Evolutionary conservation across 2,113 vertebrate genomes (phyloP).

Genomic region (Oryzias melastigma): DNA sequence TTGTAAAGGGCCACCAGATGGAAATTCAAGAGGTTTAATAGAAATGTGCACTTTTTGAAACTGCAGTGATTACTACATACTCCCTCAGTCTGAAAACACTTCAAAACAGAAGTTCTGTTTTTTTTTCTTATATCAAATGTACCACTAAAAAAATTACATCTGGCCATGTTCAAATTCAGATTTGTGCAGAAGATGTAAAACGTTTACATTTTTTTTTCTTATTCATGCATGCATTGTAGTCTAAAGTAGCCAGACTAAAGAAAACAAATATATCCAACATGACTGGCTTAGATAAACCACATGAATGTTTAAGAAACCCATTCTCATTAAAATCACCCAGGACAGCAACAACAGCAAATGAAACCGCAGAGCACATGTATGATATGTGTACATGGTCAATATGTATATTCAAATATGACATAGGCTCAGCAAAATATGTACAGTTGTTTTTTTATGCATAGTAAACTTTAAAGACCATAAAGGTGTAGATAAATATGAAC

Average conservation of each 20-base stretch:
- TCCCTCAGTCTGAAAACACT: not conserved
- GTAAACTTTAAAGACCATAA: constrained; percentile 74
- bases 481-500: constrained; percentile 81
- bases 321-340: constrained; percentile 25
- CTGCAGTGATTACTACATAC: too few species aligned
- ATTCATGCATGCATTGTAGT: not conserved
- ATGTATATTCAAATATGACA: constrained; percentile 70
- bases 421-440: constrained; percentile 74
- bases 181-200: not conserved
- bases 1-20: too few species aligned
- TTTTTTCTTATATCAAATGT: not conserved
- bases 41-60: not conserved
- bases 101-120: not conserved
- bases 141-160: not conserved
- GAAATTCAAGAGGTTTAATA: not conserved
- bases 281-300: not conserved
- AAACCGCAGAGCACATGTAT: constrained; percentile 54
- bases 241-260: not conserved
- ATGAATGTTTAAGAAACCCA: constrained; percentile 45
- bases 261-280: not conserved
- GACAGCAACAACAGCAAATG: constrained; percentile 44
- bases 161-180: too few species aligned
- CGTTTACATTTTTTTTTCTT: not conserved
- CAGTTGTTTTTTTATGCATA: constrained; percentile 78
- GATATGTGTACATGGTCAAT: constrained; percentile 57